Conservation (phyloP, 2,888 invertebrate genomes). For the Heteromyza rotundicornis region DNA sequence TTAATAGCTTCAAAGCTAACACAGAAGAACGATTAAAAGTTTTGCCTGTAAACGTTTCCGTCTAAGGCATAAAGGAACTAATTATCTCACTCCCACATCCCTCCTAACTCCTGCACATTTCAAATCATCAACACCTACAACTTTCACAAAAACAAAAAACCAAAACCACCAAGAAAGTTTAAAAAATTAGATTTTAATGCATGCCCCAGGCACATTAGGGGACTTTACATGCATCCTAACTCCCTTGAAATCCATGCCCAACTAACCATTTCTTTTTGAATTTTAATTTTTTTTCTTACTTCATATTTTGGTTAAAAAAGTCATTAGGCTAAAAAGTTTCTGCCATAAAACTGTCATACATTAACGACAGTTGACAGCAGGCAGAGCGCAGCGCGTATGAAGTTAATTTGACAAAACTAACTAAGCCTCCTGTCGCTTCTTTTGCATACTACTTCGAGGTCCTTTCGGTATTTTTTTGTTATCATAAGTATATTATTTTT, state of each 20-base stretch:
- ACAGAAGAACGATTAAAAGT: too few relatives aligned
- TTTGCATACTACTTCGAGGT: neutral
- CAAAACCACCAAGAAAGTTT: too few relatives aligned
- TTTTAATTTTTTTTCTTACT: too few relatives aligned
- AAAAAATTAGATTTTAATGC: too few relatives aligned
- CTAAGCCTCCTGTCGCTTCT: constrained; percentile 15
- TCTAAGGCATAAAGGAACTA: too few relatives aligned
- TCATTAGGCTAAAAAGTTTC: constrained; percentile 28
- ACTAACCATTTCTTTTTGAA: too few relatives aligned
- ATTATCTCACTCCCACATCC: neutral
- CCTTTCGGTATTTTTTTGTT: neutral
- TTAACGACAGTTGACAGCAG: constrained; percentile 34
- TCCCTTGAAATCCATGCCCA: neutral
- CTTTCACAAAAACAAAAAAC: too few relatives aligned
- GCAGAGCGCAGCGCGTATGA: constrained; percentile 26
- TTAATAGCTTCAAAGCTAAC: neutral
- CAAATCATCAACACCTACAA: neutral
- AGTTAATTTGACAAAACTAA: constrained; percentile 29
- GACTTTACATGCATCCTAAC: neutral
- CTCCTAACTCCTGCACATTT: neutral
- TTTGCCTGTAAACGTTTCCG: too few relatives aligned
- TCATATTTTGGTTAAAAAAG: constrained; percentile 17
- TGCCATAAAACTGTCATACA: constrained; percentile 25
- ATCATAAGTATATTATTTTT: too few relatives aligned
- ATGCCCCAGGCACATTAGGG: too few relatives aligned